Conservation (phyloP, 2,113 vertebrate species). For the Pyxicephalus adspersus region DNA sequence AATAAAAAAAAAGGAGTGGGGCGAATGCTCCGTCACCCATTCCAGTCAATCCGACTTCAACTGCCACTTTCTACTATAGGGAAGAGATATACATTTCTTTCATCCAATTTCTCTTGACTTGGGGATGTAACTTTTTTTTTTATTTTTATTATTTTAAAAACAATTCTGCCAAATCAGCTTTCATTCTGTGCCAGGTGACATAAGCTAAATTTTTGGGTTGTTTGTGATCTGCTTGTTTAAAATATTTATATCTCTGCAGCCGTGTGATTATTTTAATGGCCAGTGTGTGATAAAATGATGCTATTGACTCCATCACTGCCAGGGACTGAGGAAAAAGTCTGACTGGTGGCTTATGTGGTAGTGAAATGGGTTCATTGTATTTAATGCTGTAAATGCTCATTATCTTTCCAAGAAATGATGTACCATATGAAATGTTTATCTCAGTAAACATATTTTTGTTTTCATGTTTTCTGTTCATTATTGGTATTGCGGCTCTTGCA, state of each 20-base stretch:
- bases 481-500: too few species aligned
- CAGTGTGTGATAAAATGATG: slow-evolving; percentile 34
- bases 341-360: not conserved
- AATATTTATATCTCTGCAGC: slow-evolving; percentile 28
- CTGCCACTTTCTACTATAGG: too few species aligned
- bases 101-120: too few species aligned
- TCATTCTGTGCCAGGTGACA: not conserved
- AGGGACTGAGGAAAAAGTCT: not conserved
- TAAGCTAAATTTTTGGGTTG: not conserved
- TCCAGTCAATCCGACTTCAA: not conserved
- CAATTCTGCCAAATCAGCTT: not conserved
- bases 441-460: slow-evolving; percentile 45
- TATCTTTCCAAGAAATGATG: slow-evolving; percentile 41
- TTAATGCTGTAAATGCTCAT: slow-evolving; percentile 43
- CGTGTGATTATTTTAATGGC: slow-evolving; percentile 22
- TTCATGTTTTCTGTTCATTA: not conserved
- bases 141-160: too few species aligned
- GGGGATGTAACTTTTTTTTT: too few species aligned
- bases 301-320: not conserved
- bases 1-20: too few species aligned
- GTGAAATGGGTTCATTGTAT: not conserved
- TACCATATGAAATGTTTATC: slow-evolving; percentile 53
- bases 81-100: not conserved
- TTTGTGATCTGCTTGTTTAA: not conserved
- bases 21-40: not conserved